Evolutionary conservation across 2,797 vertebrate genomes (phyloP), one percentile per base, ranked within the genome.

Genomic region (Diplodus puntazzo): DNA sequence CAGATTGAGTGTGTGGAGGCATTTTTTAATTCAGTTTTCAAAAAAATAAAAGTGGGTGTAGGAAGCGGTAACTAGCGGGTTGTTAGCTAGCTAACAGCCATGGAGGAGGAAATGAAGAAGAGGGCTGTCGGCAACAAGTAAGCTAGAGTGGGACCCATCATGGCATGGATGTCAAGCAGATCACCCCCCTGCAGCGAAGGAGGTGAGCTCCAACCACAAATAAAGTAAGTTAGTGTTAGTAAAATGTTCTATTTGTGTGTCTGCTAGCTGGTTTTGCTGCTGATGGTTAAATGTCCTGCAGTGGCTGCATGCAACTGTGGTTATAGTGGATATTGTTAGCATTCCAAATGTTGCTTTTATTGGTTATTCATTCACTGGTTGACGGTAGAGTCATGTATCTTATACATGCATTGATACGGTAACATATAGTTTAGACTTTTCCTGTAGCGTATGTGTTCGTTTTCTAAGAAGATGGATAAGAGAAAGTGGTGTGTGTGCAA

Each of bases 171-270:
- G 27, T 27, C 3, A 27, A 27, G 11, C 2, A 42, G 63, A 8
- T 68, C 23, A 34, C 6, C 45, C n/a, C 3, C 46, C 11, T 4
- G 27, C 49, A 66, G 23, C 3, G 21, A 11, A 43, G 39, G 20
- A 63, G 0, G 5, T 16, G 45, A 4, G 3, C 27, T 8, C n/a
- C n/a, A 1, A 13, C 42, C 2, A 20, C 53, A 27, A n/a, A 58
- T 11, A n/a, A 53, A 60, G 73, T 77, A 61, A 71, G 73, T 54
- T 2, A 4, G 27, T 27, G 27, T 27, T 27, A 3, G 27, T 27
- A 27, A 27, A 42, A 45, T 13, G 8, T 10, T 13, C 17, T 48
- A 13, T 34, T 13, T 48, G 57, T 46, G 12, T 60, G 7, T 61
- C n/a, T 27, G 13, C 53, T 46, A 11, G 45, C 42, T 60, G n/a